Percentiles rank a stretch among this genome's conserved stretches.
phyloP scores from a whole-genome alignment of 1,140 invertebrate genomes.

The Pachypeltis micranthus region DNA sequence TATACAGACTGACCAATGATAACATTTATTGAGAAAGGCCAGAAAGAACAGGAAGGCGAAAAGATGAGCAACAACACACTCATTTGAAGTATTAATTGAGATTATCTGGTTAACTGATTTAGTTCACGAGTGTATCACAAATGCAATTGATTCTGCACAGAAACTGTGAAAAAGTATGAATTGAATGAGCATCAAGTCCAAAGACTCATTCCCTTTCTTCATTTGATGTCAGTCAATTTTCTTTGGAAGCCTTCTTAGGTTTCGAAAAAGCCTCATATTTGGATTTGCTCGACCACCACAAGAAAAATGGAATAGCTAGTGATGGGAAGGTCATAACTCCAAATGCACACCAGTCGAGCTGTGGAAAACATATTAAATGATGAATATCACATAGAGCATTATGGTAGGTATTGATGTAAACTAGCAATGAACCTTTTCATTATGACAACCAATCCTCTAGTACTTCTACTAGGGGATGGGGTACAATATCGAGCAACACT shows the following conservation, averaged over 20 bases:
- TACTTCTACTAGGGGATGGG: neutral
- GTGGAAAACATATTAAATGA: conserved; percentile 30
- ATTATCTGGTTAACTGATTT: too few species aligned
- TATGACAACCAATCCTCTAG: conserved; percentile 10
- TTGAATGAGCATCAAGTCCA: too few species aligned
- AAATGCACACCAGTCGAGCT: conserved; percentile 92
- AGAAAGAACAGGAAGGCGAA: too few species aligned
- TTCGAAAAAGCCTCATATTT: conserved; percentile 79
- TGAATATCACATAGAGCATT: neutral
- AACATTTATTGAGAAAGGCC: too few species aligned
- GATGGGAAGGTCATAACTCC: conserved; percentile 92
- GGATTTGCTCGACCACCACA: conserved; percentile 90
- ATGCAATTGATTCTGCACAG: too few species aligned
- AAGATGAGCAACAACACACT: too few species aligned
- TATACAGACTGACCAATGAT: too few species aligned
- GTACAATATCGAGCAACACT: neutral
- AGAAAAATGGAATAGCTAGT: conserved; percentile 79
- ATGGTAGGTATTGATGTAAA: neutral
- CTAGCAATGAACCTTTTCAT: conserved; percentile 4
- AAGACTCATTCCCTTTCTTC: too few species aligned
- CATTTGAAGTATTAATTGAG: too few species aligned
- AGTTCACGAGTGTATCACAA: too few species aligned
- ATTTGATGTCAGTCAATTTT: conserved; percentile 16
- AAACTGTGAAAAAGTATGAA: too few species aligned
- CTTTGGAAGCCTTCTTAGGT: conserved; percentile 28